phyloP scores from a whole-genome alignment of 2,888 invertebrate genomes.

The Monoplex corrugatus region DNA sequence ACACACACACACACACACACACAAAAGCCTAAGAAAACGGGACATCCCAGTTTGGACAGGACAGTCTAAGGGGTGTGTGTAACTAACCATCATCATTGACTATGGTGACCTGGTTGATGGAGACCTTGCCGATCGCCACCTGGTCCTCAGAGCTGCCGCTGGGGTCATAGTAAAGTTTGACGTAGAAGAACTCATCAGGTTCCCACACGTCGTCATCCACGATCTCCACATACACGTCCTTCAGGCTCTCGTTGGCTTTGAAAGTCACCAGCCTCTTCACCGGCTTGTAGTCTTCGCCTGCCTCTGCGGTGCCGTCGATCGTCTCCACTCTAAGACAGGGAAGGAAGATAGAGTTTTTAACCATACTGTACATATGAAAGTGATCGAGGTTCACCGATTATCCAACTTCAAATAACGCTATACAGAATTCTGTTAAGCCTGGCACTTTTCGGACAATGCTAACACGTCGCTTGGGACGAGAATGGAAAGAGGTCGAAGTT shows the following conservation, averaged over 20 bases:
- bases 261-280: constrained; percentile 84
- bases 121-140: constrained; percentile 83
- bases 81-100: constrained; percentile 85
- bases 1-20: not conserved
- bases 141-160: constrained; percentile 76
- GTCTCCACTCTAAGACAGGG: constrained; percentile 83
- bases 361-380: too few relatives aligned
- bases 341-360: not conserved
- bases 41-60: too few relatives aligned
- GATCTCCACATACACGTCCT: constrained; percentile 83
- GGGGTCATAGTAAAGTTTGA: constrained; percentile 81
- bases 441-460: too few relatives aligned
- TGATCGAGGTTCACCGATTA: too few relatives aligned
- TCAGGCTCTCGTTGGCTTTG: constrained; percentile 83
- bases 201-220: constrained; percentile 85
- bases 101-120: constrained; percentile 85
- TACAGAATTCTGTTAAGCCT: too few relatives aligned
- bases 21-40: too few relatives aligned
- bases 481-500: too few relatives aligned
- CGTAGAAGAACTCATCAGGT: constrained; percentile 85
- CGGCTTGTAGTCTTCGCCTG: constrained; percentile 84
- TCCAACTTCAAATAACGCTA: too few relatives aligned
- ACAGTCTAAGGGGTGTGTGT: too few relatives aligned
- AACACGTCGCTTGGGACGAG: too few relatives aligned
- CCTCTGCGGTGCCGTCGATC: constrained; percentile 85